Evolutionary conservation across 2,113 vertebrate genomes (phyloP).

Genomic region (Astur gentilis): DNA sequence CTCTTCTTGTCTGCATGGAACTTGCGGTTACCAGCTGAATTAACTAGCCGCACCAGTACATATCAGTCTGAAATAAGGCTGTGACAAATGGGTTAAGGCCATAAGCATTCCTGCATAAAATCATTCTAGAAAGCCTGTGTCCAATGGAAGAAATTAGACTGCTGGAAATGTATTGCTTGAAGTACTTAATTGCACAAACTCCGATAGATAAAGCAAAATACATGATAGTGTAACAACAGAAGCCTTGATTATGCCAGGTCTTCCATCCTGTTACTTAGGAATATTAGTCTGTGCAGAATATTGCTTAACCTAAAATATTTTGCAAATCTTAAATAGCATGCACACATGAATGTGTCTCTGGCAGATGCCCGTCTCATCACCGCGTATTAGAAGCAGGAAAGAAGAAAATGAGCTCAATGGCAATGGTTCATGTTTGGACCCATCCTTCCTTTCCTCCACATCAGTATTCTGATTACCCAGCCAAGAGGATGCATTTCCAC

Average conservation of each 20-base stretch:
- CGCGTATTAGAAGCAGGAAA: background rate
- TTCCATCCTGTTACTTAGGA: background rate
- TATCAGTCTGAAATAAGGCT: background rate
- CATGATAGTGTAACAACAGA: background rate
- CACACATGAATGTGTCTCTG: background rate
- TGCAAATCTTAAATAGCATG: background rate
- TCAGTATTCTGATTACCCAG: background rate
- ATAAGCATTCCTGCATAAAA: background rate
- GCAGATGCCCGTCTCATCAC: background rate
- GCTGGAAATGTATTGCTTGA: background rate
- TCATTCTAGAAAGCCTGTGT: background rate
- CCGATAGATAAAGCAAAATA: background rate
- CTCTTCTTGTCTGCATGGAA: background rate
- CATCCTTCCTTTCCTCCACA: background rate
- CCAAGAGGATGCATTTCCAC: background rate
- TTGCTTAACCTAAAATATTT: background rate
- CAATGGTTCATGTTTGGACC: background rate
- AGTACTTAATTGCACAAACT: conserved; percentile 28
- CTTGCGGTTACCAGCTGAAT: background rate
- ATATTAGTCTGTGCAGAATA: background rate
- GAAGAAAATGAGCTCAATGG: background rate
- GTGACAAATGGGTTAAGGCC: background rate
- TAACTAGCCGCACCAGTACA: background rate
- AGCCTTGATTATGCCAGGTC: background rate
- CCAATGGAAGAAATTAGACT: conserved; percentile 24